Evolutionary conservation across 1,140 invertebrate species (phyloP).

Genomic region (Pseudomyrmex concolor): DNA sequence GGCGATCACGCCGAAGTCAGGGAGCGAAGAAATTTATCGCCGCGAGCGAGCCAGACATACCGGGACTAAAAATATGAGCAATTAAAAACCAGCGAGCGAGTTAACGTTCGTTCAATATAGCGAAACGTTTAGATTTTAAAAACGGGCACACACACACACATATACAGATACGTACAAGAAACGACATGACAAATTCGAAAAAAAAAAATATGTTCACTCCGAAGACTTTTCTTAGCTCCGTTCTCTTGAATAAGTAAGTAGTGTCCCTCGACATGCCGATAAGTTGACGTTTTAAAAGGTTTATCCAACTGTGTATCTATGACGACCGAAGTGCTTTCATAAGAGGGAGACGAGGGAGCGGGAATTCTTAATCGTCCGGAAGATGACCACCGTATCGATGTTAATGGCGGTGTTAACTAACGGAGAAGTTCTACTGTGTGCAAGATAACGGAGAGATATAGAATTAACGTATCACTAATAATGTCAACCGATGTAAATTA

Average conservation of each 20-base stretch:
- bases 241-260: slow-evolving; percentile 14
- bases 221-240: slow-evolving; percentile 7
- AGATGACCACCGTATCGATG: slow-evolving; percentile 19
- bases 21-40: slow-evolving; percentile 70
- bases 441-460: slow-evolving; percentile 35
- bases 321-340: slow-evolving; percentile 11
- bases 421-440: slow-evolving; percentile 22
- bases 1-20: slow-evolving; percentile 25
- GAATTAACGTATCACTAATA: slow-evolving; percentile 10
- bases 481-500: slow-evolving; percentile 7
- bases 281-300: slow-evolving; percentile 47
- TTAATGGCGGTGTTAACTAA: slow-evolving; percentile 26
- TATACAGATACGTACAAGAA: neutral
- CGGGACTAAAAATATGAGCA: slow-evolving; percentile 70
- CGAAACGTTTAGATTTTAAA: slow-evolving; percentile 10
- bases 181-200: slow-evolving; percentile 60
- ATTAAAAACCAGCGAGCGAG: slow-evolving; percentile 64
- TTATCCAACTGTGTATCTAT: slow-evolving; percentile 38
- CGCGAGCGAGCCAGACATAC: slow-evolving; percentile 28
- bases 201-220: slow-evolving; percentile 40
- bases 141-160: too few species aligned
- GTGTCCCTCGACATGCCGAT: slow-evolving; percentile 34
- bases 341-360: neutral
- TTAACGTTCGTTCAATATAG: slow-evolving; percentile 21
- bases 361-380: slow-evolving; percentile 20